A percentile compares a stretch with the other conserved stretches of the same genome.
Evolutionary conservation across 2,888 invertebrate species (phyloP).

Genomic region (Latheticus oryzae): DNA sequence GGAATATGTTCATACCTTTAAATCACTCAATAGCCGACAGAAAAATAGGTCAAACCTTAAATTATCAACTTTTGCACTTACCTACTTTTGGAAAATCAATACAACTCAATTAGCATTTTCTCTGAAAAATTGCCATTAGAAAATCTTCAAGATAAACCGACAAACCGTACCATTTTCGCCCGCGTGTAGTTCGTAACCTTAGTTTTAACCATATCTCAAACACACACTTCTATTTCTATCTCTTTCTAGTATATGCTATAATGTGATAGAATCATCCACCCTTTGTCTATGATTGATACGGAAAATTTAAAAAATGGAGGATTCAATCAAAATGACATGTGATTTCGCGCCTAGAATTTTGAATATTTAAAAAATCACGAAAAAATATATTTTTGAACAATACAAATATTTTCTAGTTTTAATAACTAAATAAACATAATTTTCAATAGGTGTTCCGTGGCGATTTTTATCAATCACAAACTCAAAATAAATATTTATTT

Average conservation of each 20-base stretch:
- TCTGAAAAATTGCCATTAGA: conserved; percentile 35
- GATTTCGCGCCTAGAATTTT: conserved; percentile 15
- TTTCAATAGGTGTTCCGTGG: no score
- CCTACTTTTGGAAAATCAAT: conserved; percentile 33
- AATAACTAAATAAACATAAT: no score
- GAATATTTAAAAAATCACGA: conserved; percentile 3
- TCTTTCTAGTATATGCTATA: not conserved
- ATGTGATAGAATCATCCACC: not conserved
- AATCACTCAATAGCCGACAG: conserved; percentile 1
- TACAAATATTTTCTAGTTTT: no score
- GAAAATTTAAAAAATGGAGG: conserved; percentile 35
- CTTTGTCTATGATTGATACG: conserved; percentile 7
- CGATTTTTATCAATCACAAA: no score
- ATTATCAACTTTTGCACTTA: conserved; percentile 36
- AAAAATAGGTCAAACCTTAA: conserved; percentile 16
- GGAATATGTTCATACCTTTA: conserved; percentile 21
- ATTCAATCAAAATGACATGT: conserved; percentile 22
- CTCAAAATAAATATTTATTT: no score
- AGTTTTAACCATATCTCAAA: not conserved
- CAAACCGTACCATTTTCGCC: conserved; percentile 36
- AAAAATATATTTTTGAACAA: not conserved
- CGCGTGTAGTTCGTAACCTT: conserved; percentile 31
- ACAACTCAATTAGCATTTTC: conserved; percentile 41
- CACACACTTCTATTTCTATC: not conserved
- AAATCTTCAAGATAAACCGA: conserved; percentile 13